Conservation (phyloP, 2,888 invertebrate genomes). For the Tenthredo mesomela region DNA sequence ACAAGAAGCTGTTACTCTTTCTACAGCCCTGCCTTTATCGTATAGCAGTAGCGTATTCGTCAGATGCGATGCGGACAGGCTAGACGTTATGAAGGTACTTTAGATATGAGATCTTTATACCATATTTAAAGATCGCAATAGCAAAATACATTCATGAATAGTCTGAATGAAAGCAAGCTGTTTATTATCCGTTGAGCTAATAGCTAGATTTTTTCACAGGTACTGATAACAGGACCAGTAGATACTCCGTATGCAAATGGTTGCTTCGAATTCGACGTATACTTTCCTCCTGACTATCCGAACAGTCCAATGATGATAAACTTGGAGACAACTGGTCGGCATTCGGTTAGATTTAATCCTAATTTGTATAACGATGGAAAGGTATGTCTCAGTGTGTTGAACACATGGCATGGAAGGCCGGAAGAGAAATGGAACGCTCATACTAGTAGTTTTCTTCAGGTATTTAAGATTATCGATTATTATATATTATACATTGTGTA, state of each 20-base stretch:
- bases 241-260: constrained; percentile 96
- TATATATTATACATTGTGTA: neutral
- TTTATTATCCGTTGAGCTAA: neutral
- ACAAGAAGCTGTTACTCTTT: constrained; percentile 96
- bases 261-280: constrained; percentile 94
- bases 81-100: constrained; percentile 95
- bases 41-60: constrained; percentile 97
- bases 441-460: constrained; percentile 94
- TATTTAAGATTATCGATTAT: constrained; percentile 61
- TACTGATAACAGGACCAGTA: constrained; percentile 94
- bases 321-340: constrained; percentile 93
- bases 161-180: neutral
- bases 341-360: constrained; percentile 94
- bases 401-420: constrained; percentile 98
- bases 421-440: constrained; percentile 99
- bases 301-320: constrained; percentile 94
- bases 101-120: neutral
- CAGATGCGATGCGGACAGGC: constrained; percentile 94
- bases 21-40: constrained; percentile 94
- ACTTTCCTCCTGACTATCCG: constrained; percentile 92
- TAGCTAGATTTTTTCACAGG: constrained; percentile 78
- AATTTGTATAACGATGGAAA: constrained; percentile 97
- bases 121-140: no score
- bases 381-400: constrained; percentile 95
- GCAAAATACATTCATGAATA: neutral